phyloP scores from a whole-genome alignment of 1,140 invertebrate genomes.

The Drosophila gunungcola region DNA sequence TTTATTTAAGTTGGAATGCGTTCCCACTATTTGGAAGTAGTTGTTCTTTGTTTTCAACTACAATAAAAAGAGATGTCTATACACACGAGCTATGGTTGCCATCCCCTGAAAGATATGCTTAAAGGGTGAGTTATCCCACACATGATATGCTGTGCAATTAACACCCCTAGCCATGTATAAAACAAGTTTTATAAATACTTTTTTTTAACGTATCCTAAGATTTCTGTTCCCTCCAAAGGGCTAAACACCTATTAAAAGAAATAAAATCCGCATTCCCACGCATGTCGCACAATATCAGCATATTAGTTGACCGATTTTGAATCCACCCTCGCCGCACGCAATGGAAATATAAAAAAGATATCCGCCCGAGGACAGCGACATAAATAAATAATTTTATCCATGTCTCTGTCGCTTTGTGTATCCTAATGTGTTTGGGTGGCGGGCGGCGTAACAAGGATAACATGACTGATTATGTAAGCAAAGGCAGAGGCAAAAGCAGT shows the following conservation, averaged over 20 bases:
- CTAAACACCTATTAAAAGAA: slow-evolving; percentile 8
- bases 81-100: not conserved
- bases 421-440: slow-evolving; percentile 29
- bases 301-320: slow-evolving; percentile 43
- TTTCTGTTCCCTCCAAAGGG: not conserved
- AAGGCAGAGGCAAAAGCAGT: slow-evolving; percentile 32
- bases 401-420: slow-evolving; percentile 29
- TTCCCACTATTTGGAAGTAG: too few relatives aligned
- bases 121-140: not conserved
- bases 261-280: slow-evolving; percentile 26
- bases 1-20: too few relatives aligned
- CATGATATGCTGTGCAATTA: not conserved
- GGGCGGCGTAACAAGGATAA: slow-evolving; percentile 74
- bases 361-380: slow-evolving; percentile 47
- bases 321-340: slow-evolving; percentile 32
- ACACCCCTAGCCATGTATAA: too few relatives aligned
- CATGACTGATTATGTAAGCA: slow-evolving; percentile 84
- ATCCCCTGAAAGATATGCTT: slow-evolving; percentile 1
- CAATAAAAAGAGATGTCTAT: not conserved
- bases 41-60: too few relatives aligned
- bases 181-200: too few relatives aligned
- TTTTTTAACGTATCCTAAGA: not conserved
- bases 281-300: slow-evolving; percentile 11
- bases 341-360: slow-evolving; percentile 66
- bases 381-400: slow-evolving; percentile 70